Percentiles rank a stretch among this genome's conserved stretches.
These are phyloP conservation scores for Miichthys miiuy DNA, from an alignment of 2,797 vertebrate genomes.

Conservation along the genomic window DNA sequence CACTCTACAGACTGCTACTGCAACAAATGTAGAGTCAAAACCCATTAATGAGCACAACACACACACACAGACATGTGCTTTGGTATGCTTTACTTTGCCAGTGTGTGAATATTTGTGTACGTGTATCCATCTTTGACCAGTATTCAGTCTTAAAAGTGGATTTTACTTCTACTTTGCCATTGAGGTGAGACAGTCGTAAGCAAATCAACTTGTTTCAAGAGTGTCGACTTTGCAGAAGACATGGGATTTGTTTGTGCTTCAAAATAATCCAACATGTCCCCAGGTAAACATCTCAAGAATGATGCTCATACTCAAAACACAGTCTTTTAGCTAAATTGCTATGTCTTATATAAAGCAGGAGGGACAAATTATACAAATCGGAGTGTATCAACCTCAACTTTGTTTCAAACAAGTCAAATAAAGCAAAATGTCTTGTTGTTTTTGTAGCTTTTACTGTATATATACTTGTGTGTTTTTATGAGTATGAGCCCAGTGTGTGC, in stretches of 20 bases:
- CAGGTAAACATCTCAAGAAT: background rate
- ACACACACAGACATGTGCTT: constrained; percentile 37
- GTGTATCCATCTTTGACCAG: background rate
- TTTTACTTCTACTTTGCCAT: background rate
- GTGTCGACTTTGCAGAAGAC: background rate
- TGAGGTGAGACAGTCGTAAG: background rate
- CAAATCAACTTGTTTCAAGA: background rate
- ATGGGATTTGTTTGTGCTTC: background rate
- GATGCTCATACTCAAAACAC: background rate
- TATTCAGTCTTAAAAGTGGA: background rate
- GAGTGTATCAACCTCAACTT: constrained; percentile 23
- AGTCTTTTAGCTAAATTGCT: background rate
- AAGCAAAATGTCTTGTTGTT: constrained; percentile 29
- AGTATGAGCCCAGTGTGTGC: constrained; percentile 15
- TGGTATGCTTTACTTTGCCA: background rate
- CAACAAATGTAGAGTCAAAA: constrained; percentile 54
- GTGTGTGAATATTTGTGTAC: background rate
- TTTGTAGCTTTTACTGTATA: constrained; percentile 8
- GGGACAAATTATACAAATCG: constrained; percentile 5
- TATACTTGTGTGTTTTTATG: constrained; percentile 19
- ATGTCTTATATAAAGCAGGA: background rate
- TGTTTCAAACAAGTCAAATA: constrained; percentile 21
- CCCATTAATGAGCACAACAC: constrained; percentile 63
- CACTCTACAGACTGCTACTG: constrained; percentile 58
- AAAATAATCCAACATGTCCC: constrained; percentile 3